These are phyloP conservation scores for Beris morrisii DNA, from an alignment of 2,888 invertebrate species.

Conservation along the genomic window DNA sequence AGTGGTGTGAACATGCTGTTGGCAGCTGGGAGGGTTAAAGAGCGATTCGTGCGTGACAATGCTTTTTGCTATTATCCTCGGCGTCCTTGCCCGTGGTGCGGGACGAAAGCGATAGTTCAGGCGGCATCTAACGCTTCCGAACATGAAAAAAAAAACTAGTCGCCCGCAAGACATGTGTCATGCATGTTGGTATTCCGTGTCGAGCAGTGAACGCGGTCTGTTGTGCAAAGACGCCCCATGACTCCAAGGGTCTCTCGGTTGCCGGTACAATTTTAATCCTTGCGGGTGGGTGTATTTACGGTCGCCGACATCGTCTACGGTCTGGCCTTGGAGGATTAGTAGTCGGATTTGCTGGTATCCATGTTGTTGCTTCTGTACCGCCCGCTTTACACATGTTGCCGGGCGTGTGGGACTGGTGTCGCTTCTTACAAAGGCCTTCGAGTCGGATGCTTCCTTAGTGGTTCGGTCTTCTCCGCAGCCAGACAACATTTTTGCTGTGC, in stretches of 20 bases:
- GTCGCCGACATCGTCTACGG: constrained; percentile 8
- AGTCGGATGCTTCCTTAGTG: too few relatives aligned
- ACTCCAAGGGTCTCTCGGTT: constrained; percentile 9
- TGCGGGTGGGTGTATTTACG: constrained; percentile 30
- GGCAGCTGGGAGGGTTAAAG: too few relatives aligned
- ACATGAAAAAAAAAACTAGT: constrained; percentile 14
- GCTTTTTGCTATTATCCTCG: too few relatives aligned
- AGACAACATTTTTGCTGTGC: too few relatives aligned
- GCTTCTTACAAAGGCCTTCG: too few relatives aligned
- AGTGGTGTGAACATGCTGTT: too few relatives aligned
- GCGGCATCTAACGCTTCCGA: constrained; percentile 8
- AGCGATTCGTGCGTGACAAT: too few relatives aligned
- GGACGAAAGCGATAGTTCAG: too few relatives aligned
- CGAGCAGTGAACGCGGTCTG: constrained; percentile 10
- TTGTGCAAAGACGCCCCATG: constrained; percentile 2
- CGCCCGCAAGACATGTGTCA: constrained; percentile 21
- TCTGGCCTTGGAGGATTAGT: constrained; percentile 22
- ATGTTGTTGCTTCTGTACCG: background rate
- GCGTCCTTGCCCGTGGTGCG: too few relatives aligned
- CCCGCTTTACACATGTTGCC: constrained; percentile 29
- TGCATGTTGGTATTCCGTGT: constrained; percentile 2
- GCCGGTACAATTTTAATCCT: constrained; percentile 7
- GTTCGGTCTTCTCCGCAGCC: too few relatives aligned
- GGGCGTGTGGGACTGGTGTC: too few relatives aligned
- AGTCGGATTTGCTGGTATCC: too few relatives aligned